phyloP scores from a whole-genome alignment of 2,113 vertebrate species.

The Sander vitreus region DNA sequence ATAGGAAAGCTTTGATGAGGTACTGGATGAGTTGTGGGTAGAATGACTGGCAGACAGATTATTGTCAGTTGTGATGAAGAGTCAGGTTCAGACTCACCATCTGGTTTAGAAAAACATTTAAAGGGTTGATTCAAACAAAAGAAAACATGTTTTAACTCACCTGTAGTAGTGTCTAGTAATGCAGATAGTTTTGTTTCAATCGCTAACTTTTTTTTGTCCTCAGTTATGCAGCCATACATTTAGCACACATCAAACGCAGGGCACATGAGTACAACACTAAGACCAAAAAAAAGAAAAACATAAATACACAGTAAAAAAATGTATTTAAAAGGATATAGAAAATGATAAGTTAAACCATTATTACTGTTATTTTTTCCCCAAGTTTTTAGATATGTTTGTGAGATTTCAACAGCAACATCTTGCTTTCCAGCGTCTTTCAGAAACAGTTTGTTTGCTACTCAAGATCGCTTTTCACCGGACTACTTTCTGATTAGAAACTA shows the following conservation, averaged over 20 bases:
- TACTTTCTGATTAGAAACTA: background rate
- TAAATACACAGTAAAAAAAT: too few relatives aligned
- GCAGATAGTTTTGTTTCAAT: background rate
- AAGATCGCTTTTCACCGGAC: background rate
- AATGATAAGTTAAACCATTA: too few relatives aligned
- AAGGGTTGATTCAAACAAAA: background rate
- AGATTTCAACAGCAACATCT: background rate
- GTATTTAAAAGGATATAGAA: too few relatives aligned
- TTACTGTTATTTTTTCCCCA: background rate
- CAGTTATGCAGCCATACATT: too few relatives aligned
- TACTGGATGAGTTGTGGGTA: constrained; percentile 23
- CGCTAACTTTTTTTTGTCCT: too few relatives aligned
- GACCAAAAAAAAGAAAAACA: too few relatives aligned
- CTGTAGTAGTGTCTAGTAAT: background rate
- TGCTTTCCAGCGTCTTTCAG: too few relatives aligned
- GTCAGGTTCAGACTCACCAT: constrained; percentile 1
- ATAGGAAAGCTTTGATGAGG: background rate
- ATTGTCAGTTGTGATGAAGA: constrained; percentile 10
- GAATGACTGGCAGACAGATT: constrained; percentile 11
- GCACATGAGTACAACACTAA: too few relatives aligned
- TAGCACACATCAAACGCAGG: too few relatives aligned
- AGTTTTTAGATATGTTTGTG: background rate
- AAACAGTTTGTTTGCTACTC: background rate
- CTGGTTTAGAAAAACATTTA: background rate
- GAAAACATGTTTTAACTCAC: background rate